These are phyloP conservation scores for Nothura maculosa DNA, from an alignment of 2,797 vertebrate genomes.

Conservation along the genomic window DNA sequence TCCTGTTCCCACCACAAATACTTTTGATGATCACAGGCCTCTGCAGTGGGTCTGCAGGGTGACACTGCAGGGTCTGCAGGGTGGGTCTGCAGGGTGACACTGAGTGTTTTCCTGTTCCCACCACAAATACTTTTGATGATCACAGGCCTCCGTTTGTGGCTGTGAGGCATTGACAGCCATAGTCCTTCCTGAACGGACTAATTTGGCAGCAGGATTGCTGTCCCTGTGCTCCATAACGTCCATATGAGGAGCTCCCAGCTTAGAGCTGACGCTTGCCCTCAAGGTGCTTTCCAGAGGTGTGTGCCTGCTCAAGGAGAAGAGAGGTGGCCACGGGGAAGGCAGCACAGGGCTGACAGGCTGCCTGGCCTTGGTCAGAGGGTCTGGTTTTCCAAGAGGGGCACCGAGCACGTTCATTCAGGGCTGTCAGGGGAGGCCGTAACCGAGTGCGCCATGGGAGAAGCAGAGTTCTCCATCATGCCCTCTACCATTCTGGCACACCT, in stretches of 20 bases:
- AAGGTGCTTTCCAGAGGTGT: accelerated
- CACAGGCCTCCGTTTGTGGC: neutral
- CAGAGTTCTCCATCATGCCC: neutral
- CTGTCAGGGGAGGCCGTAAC: accelerated
- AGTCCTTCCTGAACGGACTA: neutral
- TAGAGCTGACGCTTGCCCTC: neutral
- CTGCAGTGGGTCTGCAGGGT: too few relatives aligned
- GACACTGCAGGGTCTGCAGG: too few relatives aligned
- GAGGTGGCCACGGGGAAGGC: neutral
- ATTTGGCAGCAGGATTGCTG: neutral
- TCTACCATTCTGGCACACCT: neutral
- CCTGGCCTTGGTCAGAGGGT: neutral
- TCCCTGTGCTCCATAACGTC: accelerated
- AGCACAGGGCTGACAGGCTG: neutral
- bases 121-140: neutral
- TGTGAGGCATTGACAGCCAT: accelerated
- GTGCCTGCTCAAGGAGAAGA: neutral
- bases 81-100: neutral
- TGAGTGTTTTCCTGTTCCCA: neutral
- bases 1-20: neutral
- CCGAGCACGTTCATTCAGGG: neutral
- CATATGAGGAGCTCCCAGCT: neutral
- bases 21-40: neutral
- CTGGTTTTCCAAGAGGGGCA: too few relatives aligned
- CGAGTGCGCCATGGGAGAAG: neutral